These are phyloP conservation scores for Epistrophella euchroma DNA, from an alignment of 2,888 invertebrate species.

Conservation along the genomic window DNA sequence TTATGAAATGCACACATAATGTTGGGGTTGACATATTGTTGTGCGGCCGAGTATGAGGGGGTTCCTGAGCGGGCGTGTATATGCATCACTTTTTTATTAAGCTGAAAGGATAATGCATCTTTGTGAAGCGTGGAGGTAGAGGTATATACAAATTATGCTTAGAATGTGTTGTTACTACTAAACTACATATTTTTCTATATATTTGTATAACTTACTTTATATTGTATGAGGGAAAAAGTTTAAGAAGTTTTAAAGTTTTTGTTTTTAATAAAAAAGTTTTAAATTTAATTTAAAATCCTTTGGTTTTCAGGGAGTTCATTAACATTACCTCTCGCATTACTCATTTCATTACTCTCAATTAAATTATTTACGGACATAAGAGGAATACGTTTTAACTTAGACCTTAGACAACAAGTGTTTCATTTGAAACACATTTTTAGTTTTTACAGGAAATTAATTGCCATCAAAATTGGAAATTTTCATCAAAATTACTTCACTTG, in stretches of 20 bases:
- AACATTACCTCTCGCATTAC: too few species aligned
- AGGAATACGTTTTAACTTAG: too few species aligned
- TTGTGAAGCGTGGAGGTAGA: neutral
- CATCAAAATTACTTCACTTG: too few species aligned
- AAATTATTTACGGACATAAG: too few species aligned
- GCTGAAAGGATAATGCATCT: constrained; percentile 71
- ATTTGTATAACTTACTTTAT: neutral
- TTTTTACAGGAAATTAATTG: too few species aligned
- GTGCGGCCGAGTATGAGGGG: constrained; percentile 52
- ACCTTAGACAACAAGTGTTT: too few species aligned
- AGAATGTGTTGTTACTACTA: constrained; percentile 38
- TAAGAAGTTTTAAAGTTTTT: constrained; percentile 41
- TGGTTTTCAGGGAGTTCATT: constrained; percentile 33
- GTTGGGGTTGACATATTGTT: constrained; percentile 56
- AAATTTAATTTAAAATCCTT: constrained; percentile 37
- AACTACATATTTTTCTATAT: constrained; percentile 30
- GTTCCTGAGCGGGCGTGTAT: constrained; percentile 44
- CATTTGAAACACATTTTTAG: too few species aligned
- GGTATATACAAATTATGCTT: neutral
- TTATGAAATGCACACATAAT: constrained; percentile 60
- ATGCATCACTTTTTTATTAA: constrained; percentile 57
- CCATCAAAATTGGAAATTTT: too few species aligned
- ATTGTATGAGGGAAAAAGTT: neutral
- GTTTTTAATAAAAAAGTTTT: constrained; percentile 57
- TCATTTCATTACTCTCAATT: too few species aligned